Evolutionary conservation across 2,797 vertebrate genomes (phyloP).

Genomic region (Pterois miles): DNA sequence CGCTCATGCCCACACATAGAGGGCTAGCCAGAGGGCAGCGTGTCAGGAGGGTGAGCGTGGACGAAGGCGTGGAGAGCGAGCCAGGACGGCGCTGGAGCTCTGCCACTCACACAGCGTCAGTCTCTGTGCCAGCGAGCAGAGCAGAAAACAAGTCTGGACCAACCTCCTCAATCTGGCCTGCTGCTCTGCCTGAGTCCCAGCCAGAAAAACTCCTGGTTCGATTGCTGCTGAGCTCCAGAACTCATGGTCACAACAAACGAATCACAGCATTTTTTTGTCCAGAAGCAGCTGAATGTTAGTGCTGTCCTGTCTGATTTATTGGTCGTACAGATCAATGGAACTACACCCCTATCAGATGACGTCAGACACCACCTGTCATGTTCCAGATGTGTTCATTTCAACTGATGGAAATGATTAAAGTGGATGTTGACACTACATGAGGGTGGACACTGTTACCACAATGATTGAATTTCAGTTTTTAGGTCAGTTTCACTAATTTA

Average conservation of each 20-base stretch:
- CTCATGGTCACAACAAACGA: constrained; percentile 15
- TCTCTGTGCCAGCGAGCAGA: constrained; percentile 66
- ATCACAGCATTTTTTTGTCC: neutral
- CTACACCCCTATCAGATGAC: neutral
- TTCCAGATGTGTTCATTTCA: neutral
- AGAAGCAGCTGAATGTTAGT: neutral
- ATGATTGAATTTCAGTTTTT: neutral
- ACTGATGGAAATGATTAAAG: neutral
- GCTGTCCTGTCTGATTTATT: neutral
- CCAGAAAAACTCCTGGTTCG: constrained; percentile 42
- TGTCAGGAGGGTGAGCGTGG: constrained; percentile 76
- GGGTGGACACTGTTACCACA: neutral
- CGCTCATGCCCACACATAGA: constrained; percentile 65
- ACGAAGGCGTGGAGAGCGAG: constrained; percentile 45
- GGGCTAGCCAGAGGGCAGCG: constrained; percentile 79
- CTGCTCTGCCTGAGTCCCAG: constrained; percentile 29
- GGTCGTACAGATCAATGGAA: neutral
- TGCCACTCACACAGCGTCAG: constrained; percentile 67
- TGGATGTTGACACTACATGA: neutral
- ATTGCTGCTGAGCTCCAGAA: constrained; percentile 6
- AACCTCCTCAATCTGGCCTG: constrained; percentile 54
- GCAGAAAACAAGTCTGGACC: constrained; percentile 66
- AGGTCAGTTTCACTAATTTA: neutral
- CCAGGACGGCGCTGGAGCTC: constrained; percentile 70
- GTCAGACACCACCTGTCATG: neutral